Evolutionary conservation across 2,888 invertebrate genomes (phyloP).

Genomic region (Leptinotarsa rubiginosa): DNA sequence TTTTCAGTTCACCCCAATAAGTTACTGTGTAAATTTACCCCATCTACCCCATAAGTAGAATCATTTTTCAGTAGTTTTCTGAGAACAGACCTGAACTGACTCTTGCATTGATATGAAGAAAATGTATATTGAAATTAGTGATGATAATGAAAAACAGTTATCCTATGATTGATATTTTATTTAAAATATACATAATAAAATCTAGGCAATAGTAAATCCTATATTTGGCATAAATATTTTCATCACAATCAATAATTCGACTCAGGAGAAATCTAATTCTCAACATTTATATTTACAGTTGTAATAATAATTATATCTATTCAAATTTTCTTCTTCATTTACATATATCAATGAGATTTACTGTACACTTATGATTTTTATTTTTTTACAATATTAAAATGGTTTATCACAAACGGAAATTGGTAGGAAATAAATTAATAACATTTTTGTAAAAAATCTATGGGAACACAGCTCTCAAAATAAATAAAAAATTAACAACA

Average conservation of each 20-base stretch:
- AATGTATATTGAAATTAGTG: no score
- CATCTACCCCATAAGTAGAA: no score
- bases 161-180: constrained; percentile 58
- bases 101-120: no score
- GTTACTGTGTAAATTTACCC: no score
- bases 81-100: no score
- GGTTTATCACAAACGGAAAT: not conserved
- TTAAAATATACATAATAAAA: constrained; percentile 68
- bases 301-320: constrained; percentile 40
- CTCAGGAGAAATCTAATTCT: constrained; percentile 60
- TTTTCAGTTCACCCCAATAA: no score
- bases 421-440: not conserved
- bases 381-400: not conserved
- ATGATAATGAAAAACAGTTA: not conserved
- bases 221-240: constrained; percentile 65
- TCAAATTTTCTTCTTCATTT: constrained; percentile 37
- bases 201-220: constrained; percentile 66
- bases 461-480: constrained; percentile 9
- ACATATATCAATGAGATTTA: constrained; percentile 38
- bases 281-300: constrained; percentile 49
- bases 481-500: constrained; percentile 25
- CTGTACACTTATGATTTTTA: constrained; percentile 19
- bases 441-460: not conserved
- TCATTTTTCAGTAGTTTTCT: no score
- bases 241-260: constrained; percentile 68